These are phyloP conservation scores for Trogon surrucura DNA, from an alignment of 2,113 vertebrate species.

Conservation along the genomic window DNA sequence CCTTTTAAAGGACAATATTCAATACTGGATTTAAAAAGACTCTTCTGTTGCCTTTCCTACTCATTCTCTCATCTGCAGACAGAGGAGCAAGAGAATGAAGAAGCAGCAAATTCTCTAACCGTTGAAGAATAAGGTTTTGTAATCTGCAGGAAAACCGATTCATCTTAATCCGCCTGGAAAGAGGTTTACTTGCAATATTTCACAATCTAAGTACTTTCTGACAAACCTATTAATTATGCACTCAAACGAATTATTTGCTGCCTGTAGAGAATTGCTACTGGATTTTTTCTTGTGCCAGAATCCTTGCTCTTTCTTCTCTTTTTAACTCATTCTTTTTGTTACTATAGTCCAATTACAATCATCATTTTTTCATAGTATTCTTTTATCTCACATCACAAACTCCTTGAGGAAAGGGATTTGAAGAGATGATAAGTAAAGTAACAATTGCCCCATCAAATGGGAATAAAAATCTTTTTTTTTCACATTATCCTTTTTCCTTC, in stretches of 20 bases:
- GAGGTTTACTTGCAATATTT: constrained; percentile 70
- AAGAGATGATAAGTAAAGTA: not conserved
- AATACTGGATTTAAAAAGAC: constrained; percentile 52
- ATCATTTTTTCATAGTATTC: not conserved
- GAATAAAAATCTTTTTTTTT: not conserved
- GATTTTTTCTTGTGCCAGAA: constrained; percentile 55
- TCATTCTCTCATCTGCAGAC: not conserved
- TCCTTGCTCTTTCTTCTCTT: not conserved
- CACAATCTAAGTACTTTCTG: constrained; percentile 77
- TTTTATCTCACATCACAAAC: not conserved
- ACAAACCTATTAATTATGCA: constrained; percentile 81
- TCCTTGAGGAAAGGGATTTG: not conserved
- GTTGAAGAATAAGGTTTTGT: constrained; percentile 69
- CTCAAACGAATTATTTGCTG: constrained; percentile 76
- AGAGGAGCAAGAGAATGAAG: constrained; percentile 32
- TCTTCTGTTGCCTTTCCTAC: not conserved
- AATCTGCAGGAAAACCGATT: constrained; percentile 66
- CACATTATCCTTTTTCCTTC: fast-evolving
- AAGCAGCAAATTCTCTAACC: constrained; percentile 56
- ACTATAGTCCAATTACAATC: not conserved
- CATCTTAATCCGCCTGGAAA: constrained; percentile 77
- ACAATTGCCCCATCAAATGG: not conserved
- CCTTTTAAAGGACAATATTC: constrained; percentile 66
- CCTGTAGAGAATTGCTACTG: constrained; percentile 66
- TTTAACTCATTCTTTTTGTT: constrained; percentile 46